Base-by-base conservation (phyloP, 2,888 invertebrate species). In the Drosophila subsilvestris region DNA sequence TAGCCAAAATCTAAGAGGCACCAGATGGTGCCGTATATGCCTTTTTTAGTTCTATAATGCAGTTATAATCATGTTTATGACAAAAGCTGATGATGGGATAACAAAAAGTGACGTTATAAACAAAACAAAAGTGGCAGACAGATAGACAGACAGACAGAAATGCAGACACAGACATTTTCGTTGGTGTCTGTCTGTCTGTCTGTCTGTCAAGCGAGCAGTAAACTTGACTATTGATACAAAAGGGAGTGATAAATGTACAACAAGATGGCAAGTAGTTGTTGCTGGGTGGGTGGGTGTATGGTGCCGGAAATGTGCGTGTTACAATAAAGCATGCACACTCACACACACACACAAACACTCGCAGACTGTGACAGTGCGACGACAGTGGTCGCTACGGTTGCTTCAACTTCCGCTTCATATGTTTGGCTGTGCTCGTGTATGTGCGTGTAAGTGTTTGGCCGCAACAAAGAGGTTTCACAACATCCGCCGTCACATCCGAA, bases 211-310 rank as follows among this genome's bases (percentile, higher is more conserved):
- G 70, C 55, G 45, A 58, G 73, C 57, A 60, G 62, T 78, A 78
- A 88, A 80, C 86, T 78, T 76, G 61, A 66, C 68, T 77, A 82
- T 80, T 80, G 79, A 88, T 78, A 79, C 70, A 80, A 78, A 66
- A 27, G 66, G 68, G 32, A 63, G 71, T 79, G 84, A 87, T 88
- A 88, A 85, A 74, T 76, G 59, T 73, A 65, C 63, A 75, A 48
- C 56, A 55, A 68, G 42, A 63, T 49, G 61, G 50, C 59, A 67
- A 32, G 70, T 57, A 47, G 60, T 27, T 45, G 42, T 47, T 12
- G 43, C 25, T 29, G 50, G 32, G 12, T 29, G 49, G 20, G 65
- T 55, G 63, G 61, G 57, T n/a, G 55, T 56, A 55, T 61, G 68
- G 44, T 53, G 71, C 73, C 86, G 84, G 86, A 80, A 80, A 82